Evolutionary conservation across 2,888 invertebrate species (phyloP).

Genomic region (Bombylius major): DNA sequence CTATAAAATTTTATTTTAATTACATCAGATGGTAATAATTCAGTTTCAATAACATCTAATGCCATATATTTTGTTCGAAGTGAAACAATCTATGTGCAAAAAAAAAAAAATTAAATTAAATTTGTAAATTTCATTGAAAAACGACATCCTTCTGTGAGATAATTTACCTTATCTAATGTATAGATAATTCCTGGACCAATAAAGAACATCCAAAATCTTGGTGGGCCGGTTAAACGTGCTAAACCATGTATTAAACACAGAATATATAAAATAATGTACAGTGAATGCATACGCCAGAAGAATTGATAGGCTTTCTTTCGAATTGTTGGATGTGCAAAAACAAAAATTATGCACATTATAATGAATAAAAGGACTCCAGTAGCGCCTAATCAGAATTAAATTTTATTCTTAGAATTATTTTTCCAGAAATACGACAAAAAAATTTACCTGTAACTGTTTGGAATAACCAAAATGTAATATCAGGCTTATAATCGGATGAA

Average conservation of each 20-base stretch:
- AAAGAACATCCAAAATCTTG: slow-evolving; percentile 90
- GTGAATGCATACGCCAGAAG: slow-evolving; percentile 88
- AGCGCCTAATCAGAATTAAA: slow-evolving; percentile 43
- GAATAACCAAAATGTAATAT: slow-evolving; percentile 91
- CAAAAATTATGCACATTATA: slow-evolving; percentile 88
- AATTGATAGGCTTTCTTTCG: slow-evolving; percentile 88
- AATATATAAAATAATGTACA: slow-evolving; percentile 76
- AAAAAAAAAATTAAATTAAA: not conserved
- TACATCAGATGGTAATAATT: slow-evolving; percentile 84
- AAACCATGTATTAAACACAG: slow-evolving; percentile 81
- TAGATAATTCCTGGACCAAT: slow-evolving; percentile 82
- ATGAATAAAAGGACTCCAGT: slow-evolving; percentile 79
- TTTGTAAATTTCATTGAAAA: not conserved
- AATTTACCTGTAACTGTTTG: slow-evolving; percentile 77
- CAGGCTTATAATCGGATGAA: slow-evolving; percentile 85
- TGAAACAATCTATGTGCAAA: slow-evolving; percentile 60
- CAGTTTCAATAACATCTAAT: slow-evolving; percentile 84
- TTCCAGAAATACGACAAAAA: not conserved
- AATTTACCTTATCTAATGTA: slow-evolving; percentile 58
- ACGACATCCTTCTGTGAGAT: not conserved
- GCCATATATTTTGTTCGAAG: slow-evolving; percentile 83
- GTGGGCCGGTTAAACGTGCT: slow-evolving; percentile 80
- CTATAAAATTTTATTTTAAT: slow-evolving; percentile 91
- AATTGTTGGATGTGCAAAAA: slow-evolving; percentile 90
- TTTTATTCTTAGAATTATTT: not conserved